Evolutionary conservation across 2,888 invertebrate species (phyloP).

Genomic region (Acanthacorydalis orientalis): DNA sequence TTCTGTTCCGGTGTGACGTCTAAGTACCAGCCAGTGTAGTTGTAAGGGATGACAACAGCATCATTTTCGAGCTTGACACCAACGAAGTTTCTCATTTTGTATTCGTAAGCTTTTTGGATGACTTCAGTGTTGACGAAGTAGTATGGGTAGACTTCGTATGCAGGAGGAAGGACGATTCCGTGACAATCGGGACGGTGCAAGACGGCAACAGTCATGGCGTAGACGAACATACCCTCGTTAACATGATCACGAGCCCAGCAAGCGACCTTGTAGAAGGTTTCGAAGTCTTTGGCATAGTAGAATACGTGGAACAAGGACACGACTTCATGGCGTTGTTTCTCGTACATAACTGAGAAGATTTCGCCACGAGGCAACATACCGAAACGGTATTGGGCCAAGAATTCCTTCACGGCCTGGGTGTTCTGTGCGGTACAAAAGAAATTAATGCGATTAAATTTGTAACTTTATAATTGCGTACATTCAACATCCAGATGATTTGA

Average conservation of each 20-base stretch:
- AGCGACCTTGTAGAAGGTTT: conserved; percentile 24
- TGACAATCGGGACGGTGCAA: conserved; percentile 38
- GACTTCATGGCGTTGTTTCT: conserved; percentile 17
- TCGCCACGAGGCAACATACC: conserved; percentile 21
- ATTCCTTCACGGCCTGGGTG: conserved; percentile 21
- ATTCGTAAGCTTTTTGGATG: conserved; percentile 27
- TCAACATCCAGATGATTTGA: no score
- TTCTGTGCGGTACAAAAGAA: conserved; percentile 6
- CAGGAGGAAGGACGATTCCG: conserved; percentile 41
- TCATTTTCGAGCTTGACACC: conserved; percentile 12
- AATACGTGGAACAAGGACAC: conserved; percentile 20
- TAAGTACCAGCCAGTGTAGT: conserved; percentile 29
- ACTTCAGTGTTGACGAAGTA: conserved; percentile 42
- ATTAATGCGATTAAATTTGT: no score
- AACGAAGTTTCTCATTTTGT: conserved; percentile 26
- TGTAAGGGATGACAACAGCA: conserved; percentile 24
- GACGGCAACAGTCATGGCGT: conserved; percentile 39
- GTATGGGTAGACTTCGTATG: conserved; percentile 50
- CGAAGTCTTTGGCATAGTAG: conserved; percentile 23
- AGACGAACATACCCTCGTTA: conserved; percentile 34
- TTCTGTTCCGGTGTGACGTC: conserved; percentile 35
- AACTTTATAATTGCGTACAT: no score
- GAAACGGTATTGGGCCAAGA: conserved; percentile 18
- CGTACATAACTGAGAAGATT: conserved; percentile 21
- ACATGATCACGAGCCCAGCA: conserved; percentile 23